Evolutionary conservation across 2,113 vertebrate genomes (phyloP), one percentile per base, ranked within the genome.

Genomic region (Psittacara wagleri): DNA sequence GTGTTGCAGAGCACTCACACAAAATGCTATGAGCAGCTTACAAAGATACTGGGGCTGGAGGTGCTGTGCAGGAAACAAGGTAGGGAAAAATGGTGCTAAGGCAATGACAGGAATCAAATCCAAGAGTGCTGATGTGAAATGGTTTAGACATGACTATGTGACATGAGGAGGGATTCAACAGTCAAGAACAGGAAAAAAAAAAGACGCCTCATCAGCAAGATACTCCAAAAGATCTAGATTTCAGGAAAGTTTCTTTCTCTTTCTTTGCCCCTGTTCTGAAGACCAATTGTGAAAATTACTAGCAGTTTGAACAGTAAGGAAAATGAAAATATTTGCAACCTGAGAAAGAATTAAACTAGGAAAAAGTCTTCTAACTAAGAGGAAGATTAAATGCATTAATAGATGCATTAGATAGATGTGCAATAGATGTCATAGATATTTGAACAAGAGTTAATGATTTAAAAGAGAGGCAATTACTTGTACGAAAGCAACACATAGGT

Each of bases 311-410:
- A 67, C 20, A 62, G 31, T 29, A 91, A 78, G 29, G 35, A 68
- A 91, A 86, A 86, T n/a, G 0, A 70, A 90, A 94, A 86, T 35
- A 37, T 14, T 8, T 54, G 49, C 28, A 91, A 74, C 13, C 31
- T 67, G 37, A 83, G 49, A 90, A 90, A 81, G 51, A 54, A 75
- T 49, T 64, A 67, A 88, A 67, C 20, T 67, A 61, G 54, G 51
- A 72, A 86, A 61, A 83, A 64, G 24, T 79, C 35, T 82, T 62
- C 62, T 82, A 79, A 87, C 39, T 48, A 94, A 17, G 18, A 88
- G 43, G 35, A 86, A 95, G 51, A 95, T 69, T 35, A 85, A 94
- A 70, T 52, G n/a, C 44, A 62, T 90, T 85, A 83, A 73, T 67
- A 59, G 55, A 23, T 59, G 33, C 19, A 57, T 20, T 57, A 57